Percentiles rank a stretch among this genome's conserved stretches.
These are phyloP conservation scores for Cynopterus brachyotis DNA, from an alignment of 2,113 vertebrate species.

Conservation along the genomic window DNA sequence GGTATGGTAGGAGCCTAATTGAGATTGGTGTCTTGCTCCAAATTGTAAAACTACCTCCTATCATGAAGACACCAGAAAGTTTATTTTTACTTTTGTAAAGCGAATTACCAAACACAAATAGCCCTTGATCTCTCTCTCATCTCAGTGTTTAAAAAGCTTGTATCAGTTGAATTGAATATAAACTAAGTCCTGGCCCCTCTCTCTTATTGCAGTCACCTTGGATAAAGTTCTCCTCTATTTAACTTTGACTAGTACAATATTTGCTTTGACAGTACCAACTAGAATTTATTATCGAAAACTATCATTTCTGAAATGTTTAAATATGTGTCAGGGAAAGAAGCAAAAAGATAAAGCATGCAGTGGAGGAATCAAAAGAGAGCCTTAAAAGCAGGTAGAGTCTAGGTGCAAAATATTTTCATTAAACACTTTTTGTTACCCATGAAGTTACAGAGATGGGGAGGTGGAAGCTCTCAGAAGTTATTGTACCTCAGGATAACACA, in stretches of 20 bases:
- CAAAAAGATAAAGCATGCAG: background rate
- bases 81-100: background rate
- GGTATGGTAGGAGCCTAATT: background rate
- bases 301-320: constrained; percentile 1
- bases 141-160: background rate
- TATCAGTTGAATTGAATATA: background rate
- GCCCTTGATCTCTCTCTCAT: background rate
- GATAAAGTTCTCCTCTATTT: background rate
- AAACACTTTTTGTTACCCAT: background rate
- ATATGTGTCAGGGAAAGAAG: background rate
- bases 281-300: background rate
- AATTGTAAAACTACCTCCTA: background rate
- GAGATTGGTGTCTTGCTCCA: background rate
- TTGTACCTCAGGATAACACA: background rate
- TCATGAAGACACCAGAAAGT: background rate
- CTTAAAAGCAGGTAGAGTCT: constrained; percentile 19
- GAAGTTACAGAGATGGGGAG: background rate
- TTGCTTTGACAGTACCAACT: background rate
- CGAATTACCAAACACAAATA: background rate
- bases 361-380: background rate
- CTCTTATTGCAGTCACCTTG: background rate
- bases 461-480: constrained; percentile 36
- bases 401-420: constrained; percentile 47
- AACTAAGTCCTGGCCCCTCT: background rate
- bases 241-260: background rate